Base-by-base conservation (phyloP, 64 coral and sea anemone species). In the Hydrozoanthus tunicans region DNA sequence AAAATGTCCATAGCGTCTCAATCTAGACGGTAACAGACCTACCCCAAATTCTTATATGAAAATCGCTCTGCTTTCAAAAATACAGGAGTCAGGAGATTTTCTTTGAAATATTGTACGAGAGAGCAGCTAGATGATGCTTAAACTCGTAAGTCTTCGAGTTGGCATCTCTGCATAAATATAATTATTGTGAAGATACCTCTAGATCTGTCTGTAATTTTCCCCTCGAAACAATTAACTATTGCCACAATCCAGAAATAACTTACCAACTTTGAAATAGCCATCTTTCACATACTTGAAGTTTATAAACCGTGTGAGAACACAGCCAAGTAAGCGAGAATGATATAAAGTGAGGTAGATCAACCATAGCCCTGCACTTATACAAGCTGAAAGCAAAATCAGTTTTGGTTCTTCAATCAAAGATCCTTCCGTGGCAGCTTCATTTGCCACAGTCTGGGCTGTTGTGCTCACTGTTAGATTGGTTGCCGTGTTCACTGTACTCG, bases 261-360 rank as follows among this genome's bases (percentile, higher is more conserved):
- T 90, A 97, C 95, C 95, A 59, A 97, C 91, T 66, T 89, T 86
- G 67, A 97, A 97, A 77, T 91, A 97, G 11, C 95, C 95, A 77
- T 90, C 85, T 89, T 97, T 86, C 15, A 97, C 65, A 74, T 94
- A 97, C 26, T 90, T 97, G 15, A 94, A 93, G 67, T 91, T 92
- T 3, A 97, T 76, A 91, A 97, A 81, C 67, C 85, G 25, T 70
- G 95, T 97, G 4, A 97, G 73, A 9, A 91, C 73, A 43, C 76
- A 84, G 24, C 95, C 95, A 68, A 97, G 83, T 56, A 97, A 1
- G 3, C 95, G 92, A 2, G 95, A 91, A 89, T 97, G 95, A 64
- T 97, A 97, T 51, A 97, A 84, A n/a, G 95, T 90, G 64, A 97
- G 93, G 56, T 97, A 97, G 43, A 97, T 92, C 3, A 81, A 59